A percentile compares a stretch with the other conserved stretches of the same genome.
These are phyloP conservation scores for Ophioninae sp. DNA, from an alignment of 2,888 invertebrate species.

Conservation along the genomic window DNA sequence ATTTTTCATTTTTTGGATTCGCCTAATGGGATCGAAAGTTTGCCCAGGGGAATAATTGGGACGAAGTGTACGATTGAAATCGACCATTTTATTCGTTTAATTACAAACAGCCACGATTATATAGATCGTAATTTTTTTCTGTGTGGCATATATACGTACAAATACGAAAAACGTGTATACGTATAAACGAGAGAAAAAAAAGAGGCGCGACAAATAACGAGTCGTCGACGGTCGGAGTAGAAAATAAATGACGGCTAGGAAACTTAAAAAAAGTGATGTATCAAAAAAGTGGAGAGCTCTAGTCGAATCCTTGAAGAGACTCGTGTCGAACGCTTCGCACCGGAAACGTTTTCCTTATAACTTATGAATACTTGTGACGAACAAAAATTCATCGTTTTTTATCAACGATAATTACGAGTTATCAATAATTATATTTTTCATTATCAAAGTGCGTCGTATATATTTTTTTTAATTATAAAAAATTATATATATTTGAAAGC, in stretches of 20 bases:
- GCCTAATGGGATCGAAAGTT: no score
- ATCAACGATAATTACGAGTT: not conserved
- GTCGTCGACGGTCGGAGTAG: slow-evolving; percentile 7
- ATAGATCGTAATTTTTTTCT: slow-evolving; percentile 10
- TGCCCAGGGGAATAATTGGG: not conserved
- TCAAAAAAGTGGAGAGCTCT: not conserved
- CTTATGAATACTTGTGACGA: slow-evolving; percentile 47
- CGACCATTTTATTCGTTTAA: slow-evolving; percentile 44
- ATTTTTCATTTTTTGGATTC: no score
- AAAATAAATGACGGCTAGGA: slow-evolving; percentile 22
- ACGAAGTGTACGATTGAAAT: slow-evolving; percentile 7
- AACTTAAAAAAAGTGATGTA: slow-evolving; percentile 4
- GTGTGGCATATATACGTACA: slow-evolving; percentile 38
- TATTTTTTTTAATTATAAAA: no score
- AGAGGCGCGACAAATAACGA: slow-evolving; percentile 13
- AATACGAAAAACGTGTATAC: slow-evolving; percentile 39
- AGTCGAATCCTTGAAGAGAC: slow-evolving; percentile 20
- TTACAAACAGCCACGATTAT: slow-evolving; percentile 48
- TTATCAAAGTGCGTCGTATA: slow-evolving; percentile 20
- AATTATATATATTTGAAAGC: no score
- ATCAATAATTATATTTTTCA: slow-evolving; percentile 18
- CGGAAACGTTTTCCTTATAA: slow-evolving; percentile 28
- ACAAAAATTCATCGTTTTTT: slow-evolving; percentile 13
- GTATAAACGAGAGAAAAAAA: slow-evolving; percentile 6
- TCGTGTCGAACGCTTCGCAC: not conserved